Conservation (phyloP, 2,113 vertebrate species). For the Hyperopisus bebe region DNA sequence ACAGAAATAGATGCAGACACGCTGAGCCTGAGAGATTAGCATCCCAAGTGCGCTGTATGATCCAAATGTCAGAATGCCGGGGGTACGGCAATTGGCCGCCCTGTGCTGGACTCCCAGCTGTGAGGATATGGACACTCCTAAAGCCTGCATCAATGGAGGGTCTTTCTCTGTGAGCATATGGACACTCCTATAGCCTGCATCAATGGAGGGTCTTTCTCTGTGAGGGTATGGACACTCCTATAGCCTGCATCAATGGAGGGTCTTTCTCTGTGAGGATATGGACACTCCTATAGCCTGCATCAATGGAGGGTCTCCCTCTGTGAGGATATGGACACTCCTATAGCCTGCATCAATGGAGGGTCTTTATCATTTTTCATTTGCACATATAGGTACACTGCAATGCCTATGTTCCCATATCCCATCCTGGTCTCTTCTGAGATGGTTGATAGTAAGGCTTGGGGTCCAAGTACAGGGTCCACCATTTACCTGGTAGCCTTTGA, state of each 20-base stretch:
- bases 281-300: not conserved
- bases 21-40: not conserved
- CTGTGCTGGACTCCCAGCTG: not conserved
- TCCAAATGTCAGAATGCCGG: not conserved
- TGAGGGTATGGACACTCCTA: not conserved
- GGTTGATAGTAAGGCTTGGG: not conserved
- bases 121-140: not conserved
- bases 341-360: not conserved
- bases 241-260: not conserved
- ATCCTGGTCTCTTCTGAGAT: not conserved
- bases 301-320: not conserved
- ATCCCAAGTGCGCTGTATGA: not conserved
- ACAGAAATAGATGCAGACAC: not conserved
- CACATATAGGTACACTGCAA: not conserved
- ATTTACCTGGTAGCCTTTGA: not conserved
- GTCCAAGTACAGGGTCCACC: not conserved
- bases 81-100: not conserved
- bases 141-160: not conserved
- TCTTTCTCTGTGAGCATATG: not conserved
- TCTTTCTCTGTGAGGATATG: not conserved
- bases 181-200: not conserved
- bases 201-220: not conserved
- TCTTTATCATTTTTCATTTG: not conserved
- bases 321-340: not conserved
- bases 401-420: not conserved